Conservation (phyloP, 2,797 vertebrate genomes). For the Sebastolobus altivelis region DNA sequence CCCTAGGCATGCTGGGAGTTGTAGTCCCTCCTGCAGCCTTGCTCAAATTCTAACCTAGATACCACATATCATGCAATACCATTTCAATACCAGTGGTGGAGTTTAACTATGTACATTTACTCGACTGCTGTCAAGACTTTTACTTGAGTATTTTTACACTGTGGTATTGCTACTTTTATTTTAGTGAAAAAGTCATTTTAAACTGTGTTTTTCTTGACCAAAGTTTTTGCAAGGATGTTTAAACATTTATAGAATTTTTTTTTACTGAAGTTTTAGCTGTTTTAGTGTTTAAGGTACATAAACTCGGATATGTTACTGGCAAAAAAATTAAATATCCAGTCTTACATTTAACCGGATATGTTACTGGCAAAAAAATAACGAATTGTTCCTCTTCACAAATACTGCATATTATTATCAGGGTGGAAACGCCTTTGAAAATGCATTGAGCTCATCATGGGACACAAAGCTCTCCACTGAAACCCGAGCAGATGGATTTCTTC, state of each 20-base stretch:
- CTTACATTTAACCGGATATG: background rate
- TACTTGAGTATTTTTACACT: no score
- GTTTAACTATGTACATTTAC: background rate
- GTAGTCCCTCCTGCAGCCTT: background rate
- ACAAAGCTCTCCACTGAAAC: background rate
- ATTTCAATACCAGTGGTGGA: background rate
- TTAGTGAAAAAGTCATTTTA: no score
- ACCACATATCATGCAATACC: background rate
- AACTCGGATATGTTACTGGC: background rate
- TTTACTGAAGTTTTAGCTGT: no score
- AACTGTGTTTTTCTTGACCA: no score
- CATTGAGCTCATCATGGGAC: background rate
- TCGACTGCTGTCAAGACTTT: no score
- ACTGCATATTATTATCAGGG: background rate
- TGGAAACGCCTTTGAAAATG: background rate
- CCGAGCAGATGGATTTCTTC: background rate
- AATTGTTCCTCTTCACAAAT: background rate
- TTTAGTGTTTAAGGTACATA: background rate
- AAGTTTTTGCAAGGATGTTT: no score
- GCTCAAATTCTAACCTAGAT: background rate
- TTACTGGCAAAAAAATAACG: background rate
- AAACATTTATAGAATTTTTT: no score
- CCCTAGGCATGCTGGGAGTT: constrained; percentile 39
- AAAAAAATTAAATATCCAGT: background rate
- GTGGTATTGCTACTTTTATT: no score